Percentiles rank a stretch among this genome's conserved stretches.
These are phyloP conservation scores for Adela reaumurella DNA, from an alignment of 2,888 invertebrate genomes.

Conservation along the genomic window DNA sequence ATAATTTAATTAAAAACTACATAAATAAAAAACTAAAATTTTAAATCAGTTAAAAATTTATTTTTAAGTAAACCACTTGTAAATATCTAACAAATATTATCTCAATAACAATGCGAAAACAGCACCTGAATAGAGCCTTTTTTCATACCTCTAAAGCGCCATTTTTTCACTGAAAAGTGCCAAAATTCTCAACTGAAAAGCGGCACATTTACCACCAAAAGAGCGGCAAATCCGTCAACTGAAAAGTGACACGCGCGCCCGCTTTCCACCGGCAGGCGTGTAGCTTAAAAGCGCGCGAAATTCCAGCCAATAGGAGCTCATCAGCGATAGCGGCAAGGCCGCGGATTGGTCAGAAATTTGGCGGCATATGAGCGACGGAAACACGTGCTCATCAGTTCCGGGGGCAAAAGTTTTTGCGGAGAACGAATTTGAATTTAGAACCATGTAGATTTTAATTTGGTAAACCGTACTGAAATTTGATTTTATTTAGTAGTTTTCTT, in stretches of 20 bases:
- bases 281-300: conserved; percentile 21
- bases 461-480: too few relatives aligned
- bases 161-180: too few relatives aligned
- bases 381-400: conserved; percentile 53
- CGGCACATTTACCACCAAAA: too few relatives aligned
- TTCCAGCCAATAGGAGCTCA: conserved; percentile 26
- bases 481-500: too few relatives aligned
- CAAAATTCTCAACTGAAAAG: too few relatives aligned
- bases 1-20: background rate
- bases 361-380: conserved; percentile 43
- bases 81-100: too few relatives aligned
- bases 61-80: too few relatives aligned
- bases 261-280: conserved; percentile 31
- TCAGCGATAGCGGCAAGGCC: conserved; percentile 16
- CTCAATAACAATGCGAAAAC: too few relatives aligned
- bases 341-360: conserved; percentile 28
- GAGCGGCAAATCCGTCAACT: conserved; percentile 19
- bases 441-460: too few relatives aligned
- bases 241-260: conserved; percentile 36
- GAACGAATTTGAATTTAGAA: background rate
- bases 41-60: too few relatives aligned
- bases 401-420: background rate
- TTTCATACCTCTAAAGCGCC: too few relatives aligned
- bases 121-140: too few relatives aligned
- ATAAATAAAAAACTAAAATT: background rate